phyloP scores from a whole-genome alignment of 2,888 invertebrate species.

The Nezara viridula region DNA sequence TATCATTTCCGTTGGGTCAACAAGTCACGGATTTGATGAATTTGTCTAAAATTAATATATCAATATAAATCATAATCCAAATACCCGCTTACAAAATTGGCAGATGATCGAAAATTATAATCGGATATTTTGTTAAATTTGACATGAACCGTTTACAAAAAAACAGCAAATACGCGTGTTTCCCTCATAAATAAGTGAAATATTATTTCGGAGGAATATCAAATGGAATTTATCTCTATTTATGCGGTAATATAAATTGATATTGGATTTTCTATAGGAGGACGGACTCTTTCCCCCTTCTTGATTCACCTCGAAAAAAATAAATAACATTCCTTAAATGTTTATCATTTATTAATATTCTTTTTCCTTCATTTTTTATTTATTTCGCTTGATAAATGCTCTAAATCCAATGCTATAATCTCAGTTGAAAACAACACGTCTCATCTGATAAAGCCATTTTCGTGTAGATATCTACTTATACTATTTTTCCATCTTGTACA shows the following conservation, averaged over 20 bases:
- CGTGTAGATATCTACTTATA: not conserved
- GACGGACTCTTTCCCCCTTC: not conserved
- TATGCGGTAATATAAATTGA: not conserved
- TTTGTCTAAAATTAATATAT: too few relatives aligned
- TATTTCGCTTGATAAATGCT: not conserved
- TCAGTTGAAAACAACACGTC: not conserved
- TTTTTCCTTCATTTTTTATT: not conserved
- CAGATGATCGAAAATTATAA: not conserved
- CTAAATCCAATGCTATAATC: conserved; percentile 1
- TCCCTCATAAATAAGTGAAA: not conserved
- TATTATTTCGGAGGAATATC: not conserved
- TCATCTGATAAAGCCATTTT: not conserved
- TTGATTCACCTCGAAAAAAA: not conserved
- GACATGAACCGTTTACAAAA: not conserved
- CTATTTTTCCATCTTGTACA: not conserved
- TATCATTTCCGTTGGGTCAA: too few relatives aligned
- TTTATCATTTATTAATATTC: conserved; percentile 11
- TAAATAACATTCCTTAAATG: not conserved
- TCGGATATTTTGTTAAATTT: not conserved
- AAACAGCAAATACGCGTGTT: not conserved
- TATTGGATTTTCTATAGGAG: not conserved
- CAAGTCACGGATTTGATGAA: too few relatives aligned
- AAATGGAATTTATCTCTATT: not conserved
- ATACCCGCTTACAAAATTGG: not conserved
- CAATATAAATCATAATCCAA: too few relatives aligned